phyloP scores from a whole-genome alignment of 2,113 vertebrate species.

The Origma solitaria region DNA sequence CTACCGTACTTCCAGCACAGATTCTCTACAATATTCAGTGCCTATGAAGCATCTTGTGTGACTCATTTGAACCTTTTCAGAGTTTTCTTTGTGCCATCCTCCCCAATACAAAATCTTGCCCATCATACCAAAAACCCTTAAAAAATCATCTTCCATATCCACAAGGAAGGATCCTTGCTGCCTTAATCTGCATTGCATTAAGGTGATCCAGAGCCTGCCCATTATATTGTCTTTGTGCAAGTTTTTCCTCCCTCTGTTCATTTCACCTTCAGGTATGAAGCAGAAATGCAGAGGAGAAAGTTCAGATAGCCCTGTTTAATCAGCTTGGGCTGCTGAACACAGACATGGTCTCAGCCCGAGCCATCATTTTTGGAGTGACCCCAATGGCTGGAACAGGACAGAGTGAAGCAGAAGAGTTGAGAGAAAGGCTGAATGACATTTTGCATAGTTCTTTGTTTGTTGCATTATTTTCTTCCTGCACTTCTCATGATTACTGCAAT shows the following conservation, averaged over 20 bases:
- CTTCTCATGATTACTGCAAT: not conserved
- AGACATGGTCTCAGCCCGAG: not conserved
- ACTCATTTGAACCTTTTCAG: not conserved
- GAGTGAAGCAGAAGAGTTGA: not conserved
- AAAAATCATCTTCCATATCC: not conserved
- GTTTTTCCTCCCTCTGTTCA: not conserved
- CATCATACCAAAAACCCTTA: not conserved
- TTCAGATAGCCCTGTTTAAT: not conserved
- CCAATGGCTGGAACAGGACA: not conserved
- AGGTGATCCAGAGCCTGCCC: not conserved
- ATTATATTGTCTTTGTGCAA: not conserved
- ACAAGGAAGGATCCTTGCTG: not conserved
- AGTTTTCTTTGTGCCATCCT: not conserved
- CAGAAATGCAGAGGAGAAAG: not conserved
- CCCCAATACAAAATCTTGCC: not conserved
- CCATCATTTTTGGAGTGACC: not conserved
- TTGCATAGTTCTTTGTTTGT: not conserved
- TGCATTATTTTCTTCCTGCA: not conserved
- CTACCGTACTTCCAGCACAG: not conserved
- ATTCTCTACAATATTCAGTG: not conserved
- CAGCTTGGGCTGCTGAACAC: not conserved
- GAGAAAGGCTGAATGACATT: not conserved
- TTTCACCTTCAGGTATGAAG: rapidly evolving
- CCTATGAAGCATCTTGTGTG: not conserved
- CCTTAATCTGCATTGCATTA: not conserved